phyloP scores from a whole-genome alignment of 2,113 vertebrate species.

The Myanophis thanlyinensis region DNA sequence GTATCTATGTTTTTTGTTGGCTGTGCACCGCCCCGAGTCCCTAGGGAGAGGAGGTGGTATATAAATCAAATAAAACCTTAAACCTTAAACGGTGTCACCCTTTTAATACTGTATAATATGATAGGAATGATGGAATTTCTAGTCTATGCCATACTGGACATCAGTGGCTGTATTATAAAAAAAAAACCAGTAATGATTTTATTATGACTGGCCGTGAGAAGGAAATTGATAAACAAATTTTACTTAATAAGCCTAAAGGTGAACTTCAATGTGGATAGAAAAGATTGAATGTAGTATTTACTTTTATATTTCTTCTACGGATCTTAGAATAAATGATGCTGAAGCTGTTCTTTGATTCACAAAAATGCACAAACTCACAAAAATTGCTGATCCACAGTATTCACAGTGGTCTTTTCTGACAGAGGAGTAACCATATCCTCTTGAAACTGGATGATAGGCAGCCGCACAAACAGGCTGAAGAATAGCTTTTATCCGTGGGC shows the following conservation, averaged over 20 bases:
- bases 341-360: background rate
- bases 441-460: too few species aligned
- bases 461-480: too few species aligned
- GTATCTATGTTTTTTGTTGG: too few species aligned
- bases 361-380: background rate
- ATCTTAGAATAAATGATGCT: background rate
- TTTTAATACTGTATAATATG: background rate
- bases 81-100: background rate
- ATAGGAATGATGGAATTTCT: background rate
- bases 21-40: too few species aligned
- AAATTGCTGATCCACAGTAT: background rate
- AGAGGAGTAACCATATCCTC: background rate
- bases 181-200: background rate
- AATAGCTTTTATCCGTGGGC: too few species aligned
- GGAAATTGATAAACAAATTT: background rate
- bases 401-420: background rate
- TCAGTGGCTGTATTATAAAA: background rate
- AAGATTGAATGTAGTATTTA: background rate
- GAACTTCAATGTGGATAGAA: background rate
- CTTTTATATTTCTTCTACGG: background rate
- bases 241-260: background rate
- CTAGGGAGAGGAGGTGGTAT: too few species aligned
- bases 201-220: background rate
- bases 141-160: background rate
- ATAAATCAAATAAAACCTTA: too few species aligned